Percentiles rank a stretch among this genome's conserved stretches.
These are phyloP conservation scores for Agrochola litura DNA, from an alignment of 2,888 invertebrate species.

Conservation along the genomic window DNA sequence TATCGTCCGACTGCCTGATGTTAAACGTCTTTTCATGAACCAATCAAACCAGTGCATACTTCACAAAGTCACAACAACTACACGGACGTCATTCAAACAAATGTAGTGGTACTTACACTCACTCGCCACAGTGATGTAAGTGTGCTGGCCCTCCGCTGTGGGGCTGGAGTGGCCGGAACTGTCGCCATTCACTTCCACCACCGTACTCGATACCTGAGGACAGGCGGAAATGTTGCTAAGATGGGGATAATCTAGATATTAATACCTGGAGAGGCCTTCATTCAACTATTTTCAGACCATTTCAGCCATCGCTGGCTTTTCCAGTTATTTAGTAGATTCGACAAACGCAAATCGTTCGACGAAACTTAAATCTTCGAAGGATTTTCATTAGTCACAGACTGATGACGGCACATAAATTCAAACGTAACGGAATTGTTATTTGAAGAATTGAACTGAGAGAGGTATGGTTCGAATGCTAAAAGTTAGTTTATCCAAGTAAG, in stretches of 20 bases:
- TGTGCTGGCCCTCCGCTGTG: slow-evolving; percentile 87
- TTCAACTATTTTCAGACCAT: neutral
- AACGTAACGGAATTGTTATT: neutral
- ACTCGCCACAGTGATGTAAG: slow-evolving; percentile 92
- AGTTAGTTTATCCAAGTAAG: neutral
- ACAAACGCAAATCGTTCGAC: too few relatives aligned
- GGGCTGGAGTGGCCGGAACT: slow-evolving; percentile 91
- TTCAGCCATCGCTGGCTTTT: neutral
- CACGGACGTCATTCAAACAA: slow-evolving; percentile 1
- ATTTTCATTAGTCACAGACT: slow-evolving; percentile 12
- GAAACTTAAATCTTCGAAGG: neutral
- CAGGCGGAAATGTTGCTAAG: neutral
- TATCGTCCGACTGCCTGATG: neutral
- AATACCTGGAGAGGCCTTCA: neutral
- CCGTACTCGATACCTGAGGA: slow-evolving; percentile 84
- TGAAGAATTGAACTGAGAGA: neutral
- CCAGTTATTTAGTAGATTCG: too few relatives aligned
- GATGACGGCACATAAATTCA: slow-evolving; percentile 4
- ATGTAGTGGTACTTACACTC: slow-evolving; percentile 50
- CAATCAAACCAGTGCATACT: slow-evolving; percentile 33
- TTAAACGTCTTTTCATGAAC: slow-evolving; percentile 4
- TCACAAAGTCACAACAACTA: slow-evolving; percentile 19
- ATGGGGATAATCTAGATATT: neutral
- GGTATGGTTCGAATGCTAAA: neutral
- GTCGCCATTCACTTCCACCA: slow-evolving; percentile 89